Conservation (phyloP, 1,140 invertebrate genomes). For the Marisa cornuarietis region DNA sequence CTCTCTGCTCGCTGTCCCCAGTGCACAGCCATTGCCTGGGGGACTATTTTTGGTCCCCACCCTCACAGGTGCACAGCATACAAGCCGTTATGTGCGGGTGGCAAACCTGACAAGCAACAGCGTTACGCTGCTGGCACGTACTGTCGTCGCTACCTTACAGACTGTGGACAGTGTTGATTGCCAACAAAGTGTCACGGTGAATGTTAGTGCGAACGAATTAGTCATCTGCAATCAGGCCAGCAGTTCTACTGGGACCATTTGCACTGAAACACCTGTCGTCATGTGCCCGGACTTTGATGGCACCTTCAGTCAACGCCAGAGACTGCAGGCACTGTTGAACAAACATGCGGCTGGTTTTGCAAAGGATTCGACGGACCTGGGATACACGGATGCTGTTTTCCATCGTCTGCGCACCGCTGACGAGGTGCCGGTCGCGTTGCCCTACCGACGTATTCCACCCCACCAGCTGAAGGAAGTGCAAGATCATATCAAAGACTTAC, state of each 20-base stretch:
- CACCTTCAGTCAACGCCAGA: background rate
- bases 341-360: background rate
- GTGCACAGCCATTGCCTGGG: no score
- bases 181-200: background rate
- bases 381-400: slow-evolving; percentile 8
- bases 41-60: no score
- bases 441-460: slow-evolving; percentile 4
- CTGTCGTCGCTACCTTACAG: background rate
- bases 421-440: background rate
- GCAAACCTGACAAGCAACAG: no score
- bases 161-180: background rate
- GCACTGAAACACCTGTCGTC: background rate
- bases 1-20: no score
- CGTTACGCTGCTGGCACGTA: no score
- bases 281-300: no score
- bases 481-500: slow-evolving; percentile 15
- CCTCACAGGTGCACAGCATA: no score
- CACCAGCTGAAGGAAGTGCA: slow-evolving; percentile 9
- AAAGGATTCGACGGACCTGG: background rate
- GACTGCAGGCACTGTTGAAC: background rate
- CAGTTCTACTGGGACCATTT: background rate
- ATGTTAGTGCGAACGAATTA: background rate
- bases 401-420: background rate
- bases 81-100: no score
- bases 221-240: background rate